phyloP scores from a whole-genome alignment of 2,888 invertebrate genomes.

The Periphyllus acericola region DNA sequence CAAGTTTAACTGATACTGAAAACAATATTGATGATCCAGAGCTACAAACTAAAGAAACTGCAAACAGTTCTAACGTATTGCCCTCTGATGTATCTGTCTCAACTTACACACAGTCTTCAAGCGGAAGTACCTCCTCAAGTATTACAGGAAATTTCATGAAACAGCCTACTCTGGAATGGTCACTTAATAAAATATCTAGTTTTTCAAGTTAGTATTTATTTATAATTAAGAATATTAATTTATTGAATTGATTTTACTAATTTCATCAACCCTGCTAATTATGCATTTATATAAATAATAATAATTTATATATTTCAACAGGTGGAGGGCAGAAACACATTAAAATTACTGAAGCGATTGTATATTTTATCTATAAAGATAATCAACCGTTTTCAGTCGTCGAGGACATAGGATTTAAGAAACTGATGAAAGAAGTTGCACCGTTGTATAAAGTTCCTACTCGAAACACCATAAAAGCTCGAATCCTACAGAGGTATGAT shows the following conservation, averaged over 20 bases:
- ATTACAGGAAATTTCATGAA: not conserved
- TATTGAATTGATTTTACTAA: constrained; percentile 5
- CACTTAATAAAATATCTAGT: constrained; percentile 19
- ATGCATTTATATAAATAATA: not conserved
- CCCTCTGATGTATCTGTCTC: constrained; percentile 9
- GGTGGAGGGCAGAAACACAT: constrained; percentile 17
- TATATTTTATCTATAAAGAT: constrained; percentile 37
- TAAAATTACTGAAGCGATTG: constrained; percentile 18
- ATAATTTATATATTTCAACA: constrained; percentile 9
- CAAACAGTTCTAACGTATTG: not conserved
- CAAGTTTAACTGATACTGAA: constrained; percentile 2
- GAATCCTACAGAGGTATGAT: constrained; percentile 19
- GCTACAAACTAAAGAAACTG: constrained; percentile 10
- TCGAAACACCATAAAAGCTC: constrained; percentile 18
- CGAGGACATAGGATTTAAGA: constrained; percentile 1
- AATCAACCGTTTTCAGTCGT: constrained; percentile 36
- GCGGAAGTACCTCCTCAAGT: not conserved
- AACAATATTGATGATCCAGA: constrained; percentile 29
- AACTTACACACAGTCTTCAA: not conserved
- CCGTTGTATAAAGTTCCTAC: constrained; percentile 30
- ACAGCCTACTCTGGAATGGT: constrained; percentile 33
- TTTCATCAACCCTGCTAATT: too few species aligned
- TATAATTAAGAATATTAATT: too few species aligned
- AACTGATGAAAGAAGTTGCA: constrained; percentile 2
- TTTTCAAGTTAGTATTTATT: constrained; percentile 26